Conservation (phyloP, 2,888 invertebrate species). For the Nomada lathburiana region DNA sequence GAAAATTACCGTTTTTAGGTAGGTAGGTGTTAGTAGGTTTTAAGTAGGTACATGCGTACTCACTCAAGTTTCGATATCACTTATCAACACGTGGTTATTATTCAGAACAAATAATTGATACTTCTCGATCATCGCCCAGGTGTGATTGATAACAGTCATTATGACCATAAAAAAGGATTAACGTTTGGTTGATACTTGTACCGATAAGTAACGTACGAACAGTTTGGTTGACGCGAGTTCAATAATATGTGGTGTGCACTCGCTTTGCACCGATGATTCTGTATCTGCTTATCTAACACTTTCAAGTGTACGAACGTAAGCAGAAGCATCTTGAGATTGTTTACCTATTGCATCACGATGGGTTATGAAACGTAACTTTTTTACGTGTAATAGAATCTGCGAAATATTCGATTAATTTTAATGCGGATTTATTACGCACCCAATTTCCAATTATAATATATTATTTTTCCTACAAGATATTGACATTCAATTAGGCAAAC, state of each 20-base stretch:
- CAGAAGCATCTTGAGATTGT: conserved; percentile 18
- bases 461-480: too few relatives aligned
- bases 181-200: conserved; percentile 20
- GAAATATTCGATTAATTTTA: neutral
- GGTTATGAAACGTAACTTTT: conserved; percentile 14
- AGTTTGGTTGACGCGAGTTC: neutral
- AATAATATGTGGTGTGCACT: conserved; percentile 8
- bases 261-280: conserved; percentile 29
- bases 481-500: too few relatives aligned
- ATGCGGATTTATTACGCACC: neutral
- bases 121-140: conserved; percentile 34
- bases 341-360: conserved; percentile 25
- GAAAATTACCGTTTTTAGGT: too few relatives aligned
- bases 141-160: conserved; percentile 47
- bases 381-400: neutral
- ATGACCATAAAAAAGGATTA: conserved; percentile 28
- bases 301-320: conserved; percentile 15
- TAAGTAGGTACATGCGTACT: conserved; percentile 13
- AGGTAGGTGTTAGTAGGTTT: too few relatives aligned
- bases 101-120: neutral
- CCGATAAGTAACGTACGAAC: conserved; percentile 7
- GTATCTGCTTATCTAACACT: conserved; percentile 4
- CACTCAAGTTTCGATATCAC: conserved; percentile 1
- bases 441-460: too few relatives aligned
- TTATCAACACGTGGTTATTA: conserved; percentile 35